Conservation (phyloP, 2,113 vertebrate genomes). For the Xiphophorus hellerii region DNA sequence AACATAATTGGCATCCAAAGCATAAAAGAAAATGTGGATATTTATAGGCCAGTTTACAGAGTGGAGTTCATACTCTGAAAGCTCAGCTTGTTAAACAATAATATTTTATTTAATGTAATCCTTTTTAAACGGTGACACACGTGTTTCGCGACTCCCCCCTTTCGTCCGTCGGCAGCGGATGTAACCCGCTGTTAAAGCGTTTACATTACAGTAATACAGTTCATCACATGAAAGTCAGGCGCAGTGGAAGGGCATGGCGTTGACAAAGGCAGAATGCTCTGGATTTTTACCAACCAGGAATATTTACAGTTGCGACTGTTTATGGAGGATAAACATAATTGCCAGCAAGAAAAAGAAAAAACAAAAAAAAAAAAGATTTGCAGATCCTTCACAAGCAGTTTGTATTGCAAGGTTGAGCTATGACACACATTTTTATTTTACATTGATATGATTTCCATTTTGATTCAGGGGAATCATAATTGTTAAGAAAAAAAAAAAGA, state of each 20-base stretch:
- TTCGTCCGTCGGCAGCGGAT: constrained; percentile 58
- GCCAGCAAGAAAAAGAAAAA: neutral
- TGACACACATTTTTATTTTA: constrained; percentile 35
- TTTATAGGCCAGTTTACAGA: constrained; percentile 75
- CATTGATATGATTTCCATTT: constrained; percentile 43
- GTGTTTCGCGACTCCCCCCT: constrained; percentile 59
- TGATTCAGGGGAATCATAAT: constrained; percentile 50
- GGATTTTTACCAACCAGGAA: constrained; percentile 38
- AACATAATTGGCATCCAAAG: constrained; percentile 67
- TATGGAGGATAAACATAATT: constrained; percentile 16
- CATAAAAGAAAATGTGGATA: constrained; percentile 53
- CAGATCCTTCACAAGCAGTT: constrained; percentile 12
- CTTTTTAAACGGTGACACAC: constrained; percentile 73
- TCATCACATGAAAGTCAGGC: constrained; percentile 61
- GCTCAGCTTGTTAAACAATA: constrained; percentile 69
- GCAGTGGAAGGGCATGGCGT: constrained; percentile 56
- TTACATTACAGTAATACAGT: constrained; percentile 65
- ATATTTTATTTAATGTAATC: constrained; percentile 82
- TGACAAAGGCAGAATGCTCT: constrained; percentile 44
- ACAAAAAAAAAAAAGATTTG: neutral
- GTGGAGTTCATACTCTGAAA: constrained; percentile 63
- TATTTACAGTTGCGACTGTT: constrained; percentile 56
- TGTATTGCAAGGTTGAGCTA: constrained; percentile 31
- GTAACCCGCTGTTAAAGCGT: constrained; percentile 61
- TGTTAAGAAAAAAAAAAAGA: constrained; percentile 1